phyloP scores from a whole-genome alignment of 2,797 vertebrate genomes.

The Liasis olivaceus region DNA sequence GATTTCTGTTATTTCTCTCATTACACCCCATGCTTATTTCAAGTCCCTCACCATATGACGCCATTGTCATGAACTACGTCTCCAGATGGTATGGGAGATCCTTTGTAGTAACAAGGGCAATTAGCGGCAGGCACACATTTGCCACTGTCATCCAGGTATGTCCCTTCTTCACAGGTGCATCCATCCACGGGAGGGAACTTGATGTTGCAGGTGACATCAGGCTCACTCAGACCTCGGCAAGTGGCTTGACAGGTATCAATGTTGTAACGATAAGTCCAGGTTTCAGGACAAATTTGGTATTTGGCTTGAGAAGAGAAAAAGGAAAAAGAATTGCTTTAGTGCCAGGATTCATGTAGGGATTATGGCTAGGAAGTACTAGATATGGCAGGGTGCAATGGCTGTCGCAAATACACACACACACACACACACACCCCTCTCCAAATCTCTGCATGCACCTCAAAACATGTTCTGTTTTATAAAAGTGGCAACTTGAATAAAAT shows the following conservation, averaged over 20 bases:
- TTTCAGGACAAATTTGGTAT: slow-evolving; percentile 78
- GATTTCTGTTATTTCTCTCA: neutral
- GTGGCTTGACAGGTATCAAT: slow-evolving; percentile 75
- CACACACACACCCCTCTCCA: neutral
- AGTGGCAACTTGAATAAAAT: accelerated
- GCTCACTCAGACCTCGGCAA: slow-evolving; percentile 77
- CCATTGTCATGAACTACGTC: slow-evolving; percentile 80
- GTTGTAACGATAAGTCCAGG: slow-evolving; percentile 77
- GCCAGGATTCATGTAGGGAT: slow-evolving; percentile 8
- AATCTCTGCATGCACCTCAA: neutral
- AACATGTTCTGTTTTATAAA: neutral
- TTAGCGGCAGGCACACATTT: slow-evolving; percentile 78
- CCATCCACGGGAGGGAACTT: slow-evolving; percentile 83
- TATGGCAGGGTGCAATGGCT: neutral
- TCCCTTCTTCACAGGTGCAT: slow-evolving; percentile 79
- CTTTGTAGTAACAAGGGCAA: slow-evolving; percentile 86
- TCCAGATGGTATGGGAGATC: slow-evolving; percentile 75
- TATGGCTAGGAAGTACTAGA: neutral
- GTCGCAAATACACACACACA: neutral
- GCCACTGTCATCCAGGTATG: slow-evolving; percentile 79
- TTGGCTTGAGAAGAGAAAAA: slow-evolving; percentile 71
- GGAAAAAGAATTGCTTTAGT: slow-evolving; percentile 1
- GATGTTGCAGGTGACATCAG: slow-evolving; percentile 77
- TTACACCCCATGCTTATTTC: neutral
- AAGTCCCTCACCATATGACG: slow-evolving; percentile 78